Percentiles rank a stretch among this genome's conserved stretches.
These are phyloP conservation scores for Muscina levida DNA, from an alignment of 2,888 invertebrate genomes.

Conservation along the genomic window DNA sequence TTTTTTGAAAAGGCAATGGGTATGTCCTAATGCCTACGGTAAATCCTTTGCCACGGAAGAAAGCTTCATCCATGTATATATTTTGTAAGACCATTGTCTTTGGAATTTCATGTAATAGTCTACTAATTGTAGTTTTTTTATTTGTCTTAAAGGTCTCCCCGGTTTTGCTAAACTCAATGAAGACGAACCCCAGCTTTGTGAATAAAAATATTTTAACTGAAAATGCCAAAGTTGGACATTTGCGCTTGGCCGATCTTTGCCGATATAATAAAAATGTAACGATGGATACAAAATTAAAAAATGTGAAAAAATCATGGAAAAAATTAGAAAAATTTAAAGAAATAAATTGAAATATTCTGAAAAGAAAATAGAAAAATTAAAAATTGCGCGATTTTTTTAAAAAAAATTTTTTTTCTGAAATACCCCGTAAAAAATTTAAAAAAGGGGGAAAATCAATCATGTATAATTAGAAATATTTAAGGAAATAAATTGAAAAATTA, in stretches of 20 bases:
- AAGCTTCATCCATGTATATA: conserved; percentile 78
- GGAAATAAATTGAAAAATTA: too few relatives aligned
- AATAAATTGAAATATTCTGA: too few relatives aligned
- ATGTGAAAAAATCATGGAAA: too few relatives aligned
- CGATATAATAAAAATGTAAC: too few relatives aligned
- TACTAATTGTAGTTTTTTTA: not conserved
- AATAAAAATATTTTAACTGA: conserved; percentile 87
- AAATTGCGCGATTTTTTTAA: too few relatives aligned
- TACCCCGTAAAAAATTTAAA: too few relatives aligned
- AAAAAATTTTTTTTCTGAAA: too few relatives aligned
- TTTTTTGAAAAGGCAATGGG: conserved; percentile 7
- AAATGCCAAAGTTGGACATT: conserved; percentile 86
- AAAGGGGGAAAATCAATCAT: too few relatives aligned
- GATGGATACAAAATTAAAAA: too few relatives aligned
- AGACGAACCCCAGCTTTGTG: conserved; percentile 89
- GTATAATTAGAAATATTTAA: too few relatives aligned
- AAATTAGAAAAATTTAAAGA: too few relatives aligned
- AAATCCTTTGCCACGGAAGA: conserved; percentile 71
- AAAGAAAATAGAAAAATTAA: too few relatives aligned
- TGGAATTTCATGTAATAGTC: not conserved
- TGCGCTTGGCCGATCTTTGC: conserved; percentile 90
- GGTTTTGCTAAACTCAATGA: conserved; percentile 87
- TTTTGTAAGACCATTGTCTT: conserved; percentile 67
- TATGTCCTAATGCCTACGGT: conserved; percentile 58
- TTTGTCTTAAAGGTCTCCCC: conserved; percentile 83